Evolutionary conservation across 2,113 vertebrate species (phyloP).

Genomic region (Ctenodactylus gundi): DNA sequence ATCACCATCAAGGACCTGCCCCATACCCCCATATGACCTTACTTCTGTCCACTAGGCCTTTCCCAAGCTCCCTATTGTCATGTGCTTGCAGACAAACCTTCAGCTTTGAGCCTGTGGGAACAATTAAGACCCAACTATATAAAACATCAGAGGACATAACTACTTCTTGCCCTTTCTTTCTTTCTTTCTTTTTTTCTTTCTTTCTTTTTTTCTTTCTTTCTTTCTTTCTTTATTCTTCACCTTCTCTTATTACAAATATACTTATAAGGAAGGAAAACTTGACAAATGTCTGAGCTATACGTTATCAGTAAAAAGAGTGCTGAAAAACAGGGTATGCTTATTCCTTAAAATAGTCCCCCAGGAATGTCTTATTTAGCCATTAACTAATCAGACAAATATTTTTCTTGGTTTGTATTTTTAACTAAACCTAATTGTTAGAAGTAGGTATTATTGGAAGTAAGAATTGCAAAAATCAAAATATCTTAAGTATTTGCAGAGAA

Average conservation of each 20-base stretch:
- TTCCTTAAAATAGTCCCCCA: neutral
- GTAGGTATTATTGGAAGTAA: neutral
- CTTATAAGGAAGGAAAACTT: neutral
- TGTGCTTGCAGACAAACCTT: neutral
- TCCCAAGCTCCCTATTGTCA: no score
- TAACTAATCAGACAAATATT: neutral
- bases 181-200: neutral
- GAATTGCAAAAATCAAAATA: conserved; percentile 39
- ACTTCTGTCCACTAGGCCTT: neutral
- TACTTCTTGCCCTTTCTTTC: neutral
- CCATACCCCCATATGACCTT: neutral
- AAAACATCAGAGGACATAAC: neutral
- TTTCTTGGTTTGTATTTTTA: conserved; percentile 26
- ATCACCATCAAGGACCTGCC: neutral
- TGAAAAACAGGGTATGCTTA: neutral
- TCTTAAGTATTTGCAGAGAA: neutral
- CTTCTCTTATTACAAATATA: neutral
- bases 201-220: neutral
- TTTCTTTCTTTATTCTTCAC: no score
- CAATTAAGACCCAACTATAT: neutral
- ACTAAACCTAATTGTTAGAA: neutral
- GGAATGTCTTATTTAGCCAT: neutral
- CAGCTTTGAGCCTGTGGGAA: neutral
- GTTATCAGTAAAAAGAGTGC: neutral
- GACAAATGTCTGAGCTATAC: neutral